phyloP scores from a whole-genome alignment of 1,140 invertebrate species.

The Tetramorium alpestre region DNA sequence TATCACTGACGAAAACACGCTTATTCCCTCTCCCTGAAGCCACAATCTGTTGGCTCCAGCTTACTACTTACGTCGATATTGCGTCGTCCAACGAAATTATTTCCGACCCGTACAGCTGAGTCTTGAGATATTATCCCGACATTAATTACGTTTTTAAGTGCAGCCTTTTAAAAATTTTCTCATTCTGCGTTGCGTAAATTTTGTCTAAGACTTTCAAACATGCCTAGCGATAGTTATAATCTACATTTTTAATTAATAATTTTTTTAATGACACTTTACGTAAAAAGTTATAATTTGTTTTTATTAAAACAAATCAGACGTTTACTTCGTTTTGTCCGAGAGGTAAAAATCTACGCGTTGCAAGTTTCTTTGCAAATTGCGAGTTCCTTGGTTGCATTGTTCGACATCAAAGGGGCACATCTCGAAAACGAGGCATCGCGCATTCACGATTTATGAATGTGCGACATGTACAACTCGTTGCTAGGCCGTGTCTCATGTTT shows the following conservation, averaged over 20 bases:
- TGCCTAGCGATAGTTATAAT: background rate
- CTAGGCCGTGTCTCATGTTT: background rate
- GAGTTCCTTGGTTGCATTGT: background rate
- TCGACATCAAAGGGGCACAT: background rate
- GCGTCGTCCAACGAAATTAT: background rate
- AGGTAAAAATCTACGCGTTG: background rate
- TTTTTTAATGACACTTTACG: background rate
- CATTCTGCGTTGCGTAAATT: background rate
- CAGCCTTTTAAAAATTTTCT: background rate
- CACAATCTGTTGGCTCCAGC: constrained; percentile 33
- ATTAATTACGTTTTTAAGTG: background rate
- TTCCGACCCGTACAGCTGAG: background rate
- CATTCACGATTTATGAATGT: constrained; percentile 28
- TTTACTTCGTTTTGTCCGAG: background rate
- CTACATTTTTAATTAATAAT: background rate
- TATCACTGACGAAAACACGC: constrained; percentile 19
- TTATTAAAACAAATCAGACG: background rate
- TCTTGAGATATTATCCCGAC: background rate
- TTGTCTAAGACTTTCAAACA: background rate
- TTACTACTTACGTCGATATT: constrained; percentile 3
- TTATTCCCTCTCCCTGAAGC: background rate
- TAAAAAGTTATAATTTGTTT: background rate
- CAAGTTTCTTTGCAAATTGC: background rate
- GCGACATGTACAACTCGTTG: background rate
- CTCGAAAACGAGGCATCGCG: background rate